Evolutionary conservation across 2,888 invertebrate genomes (phyloP).

Genomic region (Apotomis turbidana): DNA sequence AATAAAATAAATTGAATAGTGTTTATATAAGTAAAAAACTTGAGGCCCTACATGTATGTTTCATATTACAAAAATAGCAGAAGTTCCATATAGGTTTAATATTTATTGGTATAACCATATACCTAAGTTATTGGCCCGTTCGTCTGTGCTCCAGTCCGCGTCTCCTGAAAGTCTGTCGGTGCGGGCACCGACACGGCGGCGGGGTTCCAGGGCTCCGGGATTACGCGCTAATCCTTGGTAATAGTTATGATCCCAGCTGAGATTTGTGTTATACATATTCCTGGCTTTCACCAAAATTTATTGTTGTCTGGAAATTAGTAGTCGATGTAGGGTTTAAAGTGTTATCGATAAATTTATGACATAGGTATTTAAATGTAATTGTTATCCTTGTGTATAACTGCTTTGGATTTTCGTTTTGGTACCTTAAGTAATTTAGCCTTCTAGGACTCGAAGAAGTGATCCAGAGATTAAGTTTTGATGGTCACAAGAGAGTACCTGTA

Average conservation of each 20-base stretch:
- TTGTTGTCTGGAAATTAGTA: not conserved
- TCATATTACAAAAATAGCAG: too few relatives aligned
- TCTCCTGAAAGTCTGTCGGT: not conserved
- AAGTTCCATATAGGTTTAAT: too few relatives aligned
- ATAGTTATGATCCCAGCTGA: slow-evolving; percentile 11
- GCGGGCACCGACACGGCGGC: not conserved
- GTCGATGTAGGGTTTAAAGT: not conserved
- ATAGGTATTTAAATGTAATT: not conserved
- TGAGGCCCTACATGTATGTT: too few relatives aligned
- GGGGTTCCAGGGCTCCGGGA: not conserved
- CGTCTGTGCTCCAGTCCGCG: not conserved
- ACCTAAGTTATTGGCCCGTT: not conserved
- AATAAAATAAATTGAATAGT: too few relatives aligned
- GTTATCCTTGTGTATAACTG: too few relatives aligned
- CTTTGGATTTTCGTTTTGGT: too few relatives aligned
- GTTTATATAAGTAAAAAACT: too few relatives aligned
- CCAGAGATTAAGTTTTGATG: too few relatives aligned
- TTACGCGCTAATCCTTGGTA: slow-evolving; percentile 12
- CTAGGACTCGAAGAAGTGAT: too few relatives aligned
- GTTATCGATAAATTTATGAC: not conserved
- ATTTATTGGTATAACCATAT: too few relatives aligned
- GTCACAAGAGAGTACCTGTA: too few relatives aligned
- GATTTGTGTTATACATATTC: not conserved
- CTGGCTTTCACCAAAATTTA: not conserved
- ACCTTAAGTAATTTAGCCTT: too few relatives aligned